phyloP scores from a whole-genome alignment of 2,888 invertebrate species.

The Lepidocyrtoides sp. region DNA sequence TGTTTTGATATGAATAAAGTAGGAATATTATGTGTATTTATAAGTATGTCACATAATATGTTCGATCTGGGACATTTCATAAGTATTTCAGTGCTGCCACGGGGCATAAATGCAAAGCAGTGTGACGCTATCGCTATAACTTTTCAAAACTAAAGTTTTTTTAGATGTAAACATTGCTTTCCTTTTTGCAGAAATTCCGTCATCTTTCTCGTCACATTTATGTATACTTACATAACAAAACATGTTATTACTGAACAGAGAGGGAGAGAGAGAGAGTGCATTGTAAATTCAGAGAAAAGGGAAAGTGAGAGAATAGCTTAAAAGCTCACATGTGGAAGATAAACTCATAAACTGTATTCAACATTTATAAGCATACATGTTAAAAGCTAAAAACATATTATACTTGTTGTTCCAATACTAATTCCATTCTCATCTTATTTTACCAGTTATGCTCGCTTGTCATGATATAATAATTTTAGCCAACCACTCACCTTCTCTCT shows the following conservation, averaged over 20 bases:
- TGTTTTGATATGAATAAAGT: not conserved
- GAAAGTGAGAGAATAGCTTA: conserved; percentile 37
- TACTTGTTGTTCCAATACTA: not conserved
- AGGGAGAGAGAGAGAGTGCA: not conserved
- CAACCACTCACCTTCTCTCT: not conserved
- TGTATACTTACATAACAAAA: not conserved
- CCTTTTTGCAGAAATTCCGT: not conserved
- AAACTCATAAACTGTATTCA: conserved; percentile 50
- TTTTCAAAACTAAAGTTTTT: not conserved
- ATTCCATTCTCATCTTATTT: not conserved
- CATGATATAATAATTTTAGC: conserved; percentile 45
- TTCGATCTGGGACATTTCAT: conserved; percentile 68
- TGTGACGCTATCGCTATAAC: not conserved
- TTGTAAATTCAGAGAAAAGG: not conserved
- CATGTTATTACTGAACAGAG: conserved; percentile 9
- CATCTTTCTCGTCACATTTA: not conserved
- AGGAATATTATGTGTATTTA: not conserved
- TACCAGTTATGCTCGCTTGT: conserved; percentile 9
- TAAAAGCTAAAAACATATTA: not conserved
- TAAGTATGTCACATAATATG: conserved; percentile 37
- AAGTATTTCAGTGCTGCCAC: conserved; percentile 44
- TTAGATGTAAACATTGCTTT: not conserved
- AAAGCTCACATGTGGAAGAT: conserved; percentile 49
- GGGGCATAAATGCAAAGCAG: conserved; percentile 45
- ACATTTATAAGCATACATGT: conserved; percentile 30